phyloP scores from a whole-genome alignment of 2,113 vertebrate species.

The Buteo buteo region DNA sequence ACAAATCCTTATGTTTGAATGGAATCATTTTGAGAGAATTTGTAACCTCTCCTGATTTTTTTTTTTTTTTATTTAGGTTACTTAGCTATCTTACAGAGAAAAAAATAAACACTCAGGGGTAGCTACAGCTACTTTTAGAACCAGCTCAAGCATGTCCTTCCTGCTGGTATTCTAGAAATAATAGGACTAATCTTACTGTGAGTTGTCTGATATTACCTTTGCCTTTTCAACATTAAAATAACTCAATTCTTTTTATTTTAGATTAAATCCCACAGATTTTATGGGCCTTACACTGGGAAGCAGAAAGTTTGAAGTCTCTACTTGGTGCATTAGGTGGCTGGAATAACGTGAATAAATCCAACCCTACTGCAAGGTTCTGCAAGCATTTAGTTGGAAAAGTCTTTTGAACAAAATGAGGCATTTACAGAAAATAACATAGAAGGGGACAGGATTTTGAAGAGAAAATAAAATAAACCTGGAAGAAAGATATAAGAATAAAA shows the following conservation, averaged over 20 bases:
- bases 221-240: not conserved
- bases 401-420: not conserved
- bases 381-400: not conserved
- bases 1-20: not conserved
- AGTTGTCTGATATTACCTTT: not conserved
- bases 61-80: not conserved
- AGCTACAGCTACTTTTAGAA: not conserved
- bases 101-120: not conserved
- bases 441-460: not conserved
- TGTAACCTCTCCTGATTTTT: no score
- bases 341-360: rapidly evolving
- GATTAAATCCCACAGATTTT: not conserved
- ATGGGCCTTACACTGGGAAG: not conserved
- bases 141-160: not conserved
- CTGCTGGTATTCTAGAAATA: not conserved
- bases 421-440: not conserved
- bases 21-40: not conserved
- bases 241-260: not conserved
- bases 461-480: not conserved
- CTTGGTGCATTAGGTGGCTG: not conserved
- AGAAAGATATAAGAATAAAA: not conserved
- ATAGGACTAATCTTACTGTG: not conserved
- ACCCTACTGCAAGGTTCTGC: not conserved
- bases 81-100: not conserved
- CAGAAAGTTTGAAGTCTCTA: not conserved